phyloP scores from a whole-genome alignment of 2,888 invertebrate species.

The Ceriagrion tenellum region DNA sequence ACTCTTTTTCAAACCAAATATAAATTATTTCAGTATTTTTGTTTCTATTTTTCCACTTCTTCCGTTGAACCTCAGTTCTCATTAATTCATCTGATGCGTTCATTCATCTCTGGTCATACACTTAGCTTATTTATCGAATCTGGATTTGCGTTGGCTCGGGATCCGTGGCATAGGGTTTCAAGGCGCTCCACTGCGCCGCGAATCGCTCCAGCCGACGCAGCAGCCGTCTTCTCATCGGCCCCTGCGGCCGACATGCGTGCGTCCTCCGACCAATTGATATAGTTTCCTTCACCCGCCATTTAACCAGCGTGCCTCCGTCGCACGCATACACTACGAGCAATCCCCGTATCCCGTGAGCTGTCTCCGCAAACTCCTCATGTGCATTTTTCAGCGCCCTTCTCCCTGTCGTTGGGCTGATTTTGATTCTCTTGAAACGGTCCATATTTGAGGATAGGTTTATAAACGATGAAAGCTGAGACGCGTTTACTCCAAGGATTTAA shows the following conservation, averaged over 20 bases:
- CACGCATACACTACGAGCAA: background rate
- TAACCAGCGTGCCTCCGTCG: background rate
- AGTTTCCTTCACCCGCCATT: background rate
- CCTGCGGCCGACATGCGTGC: background rate
- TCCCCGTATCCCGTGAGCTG: background rate
- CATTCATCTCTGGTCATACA: background rate
- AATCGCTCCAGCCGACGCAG: conserved; percentile 44
- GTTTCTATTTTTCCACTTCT: no score
- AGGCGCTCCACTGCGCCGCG: conserved; percentile 43
- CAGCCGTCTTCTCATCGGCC: background rate
- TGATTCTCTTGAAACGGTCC: no score
- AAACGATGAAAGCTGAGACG: no score
- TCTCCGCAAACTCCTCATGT: no score
- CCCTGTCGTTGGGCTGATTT: no score
- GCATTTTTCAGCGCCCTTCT: no score
- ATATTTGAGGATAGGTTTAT: no score
- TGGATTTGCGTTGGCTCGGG: conserved; percentile 29
- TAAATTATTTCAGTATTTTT: no score
- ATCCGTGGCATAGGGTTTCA: conserved; percentile 23
- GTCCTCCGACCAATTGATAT: background rate
- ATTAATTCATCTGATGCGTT: background rate
- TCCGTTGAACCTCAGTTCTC: no score
- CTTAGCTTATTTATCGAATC: background rate
- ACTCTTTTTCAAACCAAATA: no score
- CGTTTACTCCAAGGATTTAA: no score